Conservation (phyloP, 2,888 invertebrate species). For the Miltochrista miniata region DNA sequence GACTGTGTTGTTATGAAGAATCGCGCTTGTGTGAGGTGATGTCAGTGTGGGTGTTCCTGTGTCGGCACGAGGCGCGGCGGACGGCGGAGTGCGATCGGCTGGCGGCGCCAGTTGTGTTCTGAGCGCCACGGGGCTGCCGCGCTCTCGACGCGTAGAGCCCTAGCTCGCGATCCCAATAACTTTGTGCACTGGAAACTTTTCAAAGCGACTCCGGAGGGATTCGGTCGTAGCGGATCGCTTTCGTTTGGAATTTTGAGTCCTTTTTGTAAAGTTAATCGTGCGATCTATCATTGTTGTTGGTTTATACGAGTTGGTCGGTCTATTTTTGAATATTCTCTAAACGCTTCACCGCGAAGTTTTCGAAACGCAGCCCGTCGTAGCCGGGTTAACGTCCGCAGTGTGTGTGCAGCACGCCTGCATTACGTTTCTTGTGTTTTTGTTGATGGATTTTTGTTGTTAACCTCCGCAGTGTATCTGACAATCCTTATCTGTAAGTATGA, state of each 20-base stretch:
- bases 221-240: constrained; percentile 52
- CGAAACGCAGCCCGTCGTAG: constrained; percentile 77
- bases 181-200: constrained; percentile 83
- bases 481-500: constrained; percentile 82
- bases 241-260: constrained; percentile 54
- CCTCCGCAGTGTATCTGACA: constrained; percentile 64
- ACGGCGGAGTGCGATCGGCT: constrained; percentile 51
- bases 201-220: constrained; percentile 63
- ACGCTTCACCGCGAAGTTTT: constrained; percentile 79
- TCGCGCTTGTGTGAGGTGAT: constrained; percentile 40
- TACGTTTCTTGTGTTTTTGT: constrained; percentile 78
- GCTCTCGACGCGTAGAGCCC: constrained; percentile 65
- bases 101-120: constrained; percentile 72
- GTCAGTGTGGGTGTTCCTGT: constrained; percentile 65
- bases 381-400: constrained; percentile 80
- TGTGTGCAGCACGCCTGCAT: constrained; percentile 76
- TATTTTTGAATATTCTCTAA: constrained; percentile 83
- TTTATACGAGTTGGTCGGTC: constrained; percentile 69
- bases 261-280: constrained; percentile 51
- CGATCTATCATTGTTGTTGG: constrained; percentile 61
- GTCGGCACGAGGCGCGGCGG: constrained; percentile 62
- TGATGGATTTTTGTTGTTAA: constrained; percentile 80
- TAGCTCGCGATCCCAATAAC: constrained; percentile 73
- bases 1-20: constrained; percentile 35
- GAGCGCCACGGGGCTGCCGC: constrained; percentile 74